Base-by-base conservation (phyloP, 2,888 invertebrate species). In the Ephialtes manifestator region DNA sequence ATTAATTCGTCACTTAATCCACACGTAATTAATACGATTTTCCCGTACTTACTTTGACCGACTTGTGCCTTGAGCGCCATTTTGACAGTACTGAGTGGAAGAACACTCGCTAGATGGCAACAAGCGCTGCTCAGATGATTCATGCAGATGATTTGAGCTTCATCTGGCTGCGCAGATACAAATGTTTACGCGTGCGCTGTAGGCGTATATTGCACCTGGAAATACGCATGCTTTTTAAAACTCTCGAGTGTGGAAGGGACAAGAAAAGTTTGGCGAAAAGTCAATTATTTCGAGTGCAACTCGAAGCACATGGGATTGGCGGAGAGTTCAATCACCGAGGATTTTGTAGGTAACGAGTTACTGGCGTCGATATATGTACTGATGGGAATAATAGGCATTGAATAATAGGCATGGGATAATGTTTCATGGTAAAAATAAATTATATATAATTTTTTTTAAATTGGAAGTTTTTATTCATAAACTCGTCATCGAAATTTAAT, bases 61-160 rank as follows among this genome's bases (percentile, higher is more conserved):
- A 98, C 97, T 94, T 97, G 96, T 94, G 96, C 96, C 96, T 98
- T 98, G 93, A 98, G 95, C 95, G 97, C 97, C 97, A 98, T 98
- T 95, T 96, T 96, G 95, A 91, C 91, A 92, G 91, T 83, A 92
- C 92, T 92, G 88, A 88, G 72, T 46, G 51, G 43, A 18, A 20
- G 76, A 77, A 76, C 65, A 76, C 15, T 55, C 87, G 81, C 71
- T 79, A 92, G 92, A 84, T 90, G 89, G 90, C 90, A 84, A 58
- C 68, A 75, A 71, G 35, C 72, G 46, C 55, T 24, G 65, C 60
- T 51, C 63, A 72, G 70, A 70, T 65, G n/a, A 68, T 81, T 68
- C 24, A 2, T 24, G 18, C 48, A 74, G 81, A 81, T 75, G 51
- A 74, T 65, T 77, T 46, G 13, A 35, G n/a, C 77, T 81, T 70